A percentile compares a stretch with the other conserved stretches of the same genome.
Conservation (phyloP, 1,140 invertebrate species). For the Drosophila nigrodunni region DNA sequence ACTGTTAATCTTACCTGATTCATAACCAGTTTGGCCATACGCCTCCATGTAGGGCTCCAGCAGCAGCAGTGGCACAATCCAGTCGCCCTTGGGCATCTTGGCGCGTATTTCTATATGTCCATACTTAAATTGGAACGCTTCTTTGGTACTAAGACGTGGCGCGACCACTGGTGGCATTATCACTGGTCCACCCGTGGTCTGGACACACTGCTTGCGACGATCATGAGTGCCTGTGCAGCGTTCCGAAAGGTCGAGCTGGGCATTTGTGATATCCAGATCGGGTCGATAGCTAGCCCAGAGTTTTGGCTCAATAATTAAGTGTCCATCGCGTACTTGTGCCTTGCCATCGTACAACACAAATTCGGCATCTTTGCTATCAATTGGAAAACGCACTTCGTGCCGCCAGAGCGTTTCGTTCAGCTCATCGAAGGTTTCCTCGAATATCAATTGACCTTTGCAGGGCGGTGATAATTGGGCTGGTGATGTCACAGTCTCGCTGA, state of each 20-base stretch:
- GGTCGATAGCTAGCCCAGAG: conserved; percentile 67
- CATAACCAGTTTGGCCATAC: conserved; percentile 69
- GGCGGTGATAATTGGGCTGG: conserved; percentile 14
- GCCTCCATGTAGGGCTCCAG: conserved; percentile 60
- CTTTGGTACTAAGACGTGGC: conserved; percentile 60
- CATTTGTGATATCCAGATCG: conserved; percentile 51
- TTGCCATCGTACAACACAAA: conserved; percentile 70
- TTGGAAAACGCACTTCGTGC: conserved; percentile 62
- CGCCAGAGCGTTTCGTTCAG: conserved; percentile 69
- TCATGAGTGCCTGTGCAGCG: conserved; percentile 67
- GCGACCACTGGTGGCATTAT: conserved; percentile 67
- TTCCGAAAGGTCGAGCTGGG: conserved; percentile 57
- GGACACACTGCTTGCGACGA: conserved; percentile 46
- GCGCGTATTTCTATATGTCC: conserved; percentile 66
- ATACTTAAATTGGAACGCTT: conserved; percentile 68
- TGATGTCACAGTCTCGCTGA: conserved; percentile 40
- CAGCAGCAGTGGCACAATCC: conserved; percentile 75
- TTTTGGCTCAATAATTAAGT: conserved; percentile 54
- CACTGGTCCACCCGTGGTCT: conserved; percentile 58
- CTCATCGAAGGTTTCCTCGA: conserved; percentile 68
- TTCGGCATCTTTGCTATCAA: conserved; percentile 65
- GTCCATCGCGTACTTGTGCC: conserved; percentile 40
- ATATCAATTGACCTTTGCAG: conserved; percentile 70
- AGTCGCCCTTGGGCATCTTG: conserved; percentile 61
- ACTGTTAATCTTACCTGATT: conserved; percentile 42